These are phyloP conservation scores for Carcharodon carcharias DNA, from an alignment of 2,797 vertebrate species.

Conservation along the genomic window DNA sequence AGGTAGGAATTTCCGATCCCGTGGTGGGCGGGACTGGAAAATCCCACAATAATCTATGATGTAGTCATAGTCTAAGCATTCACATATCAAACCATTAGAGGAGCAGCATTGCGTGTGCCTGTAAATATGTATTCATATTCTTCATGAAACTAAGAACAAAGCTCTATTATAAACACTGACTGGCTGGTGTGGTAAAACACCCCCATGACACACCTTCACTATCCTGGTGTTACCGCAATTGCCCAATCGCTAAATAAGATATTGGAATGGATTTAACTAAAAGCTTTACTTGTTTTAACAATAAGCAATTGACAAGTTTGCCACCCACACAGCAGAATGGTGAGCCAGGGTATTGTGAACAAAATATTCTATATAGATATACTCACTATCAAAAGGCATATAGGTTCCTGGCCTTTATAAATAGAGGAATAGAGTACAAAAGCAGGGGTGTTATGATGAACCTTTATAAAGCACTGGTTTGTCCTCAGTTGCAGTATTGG, in stretches of 20 bases:
- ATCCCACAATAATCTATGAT: too few relatives aligned
- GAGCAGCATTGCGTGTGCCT: neutral
- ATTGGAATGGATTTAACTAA: neutral
- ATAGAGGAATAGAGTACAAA: neutral
- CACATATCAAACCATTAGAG: neutral
- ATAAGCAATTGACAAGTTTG: neutral
- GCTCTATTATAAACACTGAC: neutral
- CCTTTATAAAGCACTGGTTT: neutral
- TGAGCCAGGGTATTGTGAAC: neutral
- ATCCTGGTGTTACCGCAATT: neutral
- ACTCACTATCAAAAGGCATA: neutral
- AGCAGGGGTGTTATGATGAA: neutral
- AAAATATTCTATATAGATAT: neutral
- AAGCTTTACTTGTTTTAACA: neutral
- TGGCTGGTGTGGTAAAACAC: neutral
- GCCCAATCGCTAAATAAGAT: neutral
- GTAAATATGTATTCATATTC: neutral
- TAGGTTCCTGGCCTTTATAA: neutral
- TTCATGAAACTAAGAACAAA: neutral
- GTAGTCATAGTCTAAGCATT: neutral
- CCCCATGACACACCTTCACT: neutral
- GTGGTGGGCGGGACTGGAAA: too few relatives aligned
- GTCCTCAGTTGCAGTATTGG: neutral
- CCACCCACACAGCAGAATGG: neutral
- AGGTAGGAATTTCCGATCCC: too few relatives aligned